Evolutionary conservation across 2,113 vertebrate species (phyloP).

Genomic region (Hyperopisus bebe): DNA sequence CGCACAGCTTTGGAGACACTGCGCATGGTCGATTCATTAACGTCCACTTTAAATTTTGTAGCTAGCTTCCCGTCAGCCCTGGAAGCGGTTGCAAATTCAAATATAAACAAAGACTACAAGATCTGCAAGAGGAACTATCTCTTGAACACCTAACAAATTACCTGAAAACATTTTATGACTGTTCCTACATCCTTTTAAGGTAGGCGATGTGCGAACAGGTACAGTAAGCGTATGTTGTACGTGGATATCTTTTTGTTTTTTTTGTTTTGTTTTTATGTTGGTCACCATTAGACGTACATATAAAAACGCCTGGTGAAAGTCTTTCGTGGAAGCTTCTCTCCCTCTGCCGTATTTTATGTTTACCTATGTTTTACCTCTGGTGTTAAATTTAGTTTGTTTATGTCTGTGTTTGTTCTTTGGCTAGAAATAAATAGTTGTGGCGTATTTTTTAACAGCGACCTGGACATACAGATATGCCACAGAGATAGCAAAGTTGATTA

Average conservation of each 20-base stretch:
- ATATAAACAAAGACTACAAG: constrained; percentile 18
- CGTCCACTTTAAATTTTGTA: background rate
- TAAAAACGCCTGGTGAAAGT: background rate
- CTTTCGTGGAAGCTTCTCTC: background rate
- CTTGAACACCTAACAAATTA: background rate
- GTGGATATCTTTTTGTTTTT: background rate
- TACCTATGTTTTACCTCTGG: background rate
- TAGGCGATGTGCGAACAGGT: background rate
- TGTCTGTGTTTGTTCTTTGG: background rate
- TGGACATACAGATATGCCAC: background rate
- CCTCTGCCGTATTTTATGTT: background rate
- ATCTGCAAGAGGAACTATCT: background rate
- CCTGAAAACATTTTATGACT: background rate
- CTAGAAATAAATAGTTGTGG: background rate
- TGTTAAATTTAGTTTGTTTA: background rate
- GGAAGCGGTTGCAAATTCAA: constrained; percentile 26
- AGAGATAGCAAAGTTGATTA: background rate
- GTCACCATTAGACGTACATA: background rate
- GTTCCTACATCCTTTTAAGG: background rate
- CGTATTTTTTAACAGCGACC: background rate
- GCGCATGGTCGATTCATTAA: too few relatives aligned
- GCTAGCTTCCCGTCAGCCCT: constrained; percentile 13
- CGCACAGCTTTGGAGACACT: too few relatives aligned
- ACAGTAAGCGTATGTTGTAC: background rate
- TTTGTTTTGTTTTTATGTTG: background rate